These are phyloP conservation scores for Cacoxenus indagator DNA, from an alignment of 2,888 invertebrate genomes.

Conservation along the genomic window DNA sequence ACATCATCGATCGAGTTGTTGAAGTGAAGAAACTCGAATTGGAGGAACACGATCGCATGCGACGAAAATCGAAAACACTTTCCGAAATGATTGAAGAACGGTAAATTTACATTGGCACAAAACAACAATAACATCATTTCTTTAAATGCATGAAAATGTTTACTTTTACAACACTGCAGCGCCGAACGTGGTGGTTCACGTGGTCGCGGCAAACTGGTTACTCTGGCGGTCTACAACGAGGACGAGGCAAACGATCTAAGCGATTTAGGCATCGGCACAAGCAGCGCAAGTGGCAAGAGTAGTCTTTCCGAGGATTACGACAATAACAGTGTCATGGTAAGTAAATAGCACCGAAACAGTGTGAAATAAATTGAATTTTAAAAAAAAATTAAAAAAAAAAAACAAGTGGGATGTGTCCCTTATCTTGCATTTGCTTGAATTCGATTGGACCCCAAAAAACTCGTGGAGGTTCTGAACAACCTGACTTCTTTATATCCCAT, in stretches of 20 bases:
- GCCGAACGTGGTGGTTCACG: slow-evolving; percentile 71
- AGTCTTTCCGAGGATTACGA: slow-evolving; percentile 78
- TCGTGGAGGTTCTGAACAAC: no score
- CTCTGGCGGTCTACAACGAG: slow-evolving; percentile 81
- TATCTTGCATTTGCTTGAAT: no score
- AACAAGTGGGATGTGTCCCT: no score
- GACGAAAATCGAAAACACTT: slow-evolving; percentile 91
- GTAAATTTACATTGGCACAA: slow-evolving; percentile 69
- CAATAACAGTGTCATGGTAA: slow-evolving; percentile 76
- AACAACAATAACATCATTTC: background rate
- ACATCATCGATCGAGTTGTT: slow-evolving; percentile 89
- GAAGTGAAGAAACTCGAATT: slow-evolving; percentile 89
- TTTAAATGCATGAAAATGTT: background rate
- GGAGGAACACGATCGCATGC: slow-evolving; percentile 79
- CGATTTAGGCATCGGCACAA: slow-evolving; percentile 83
- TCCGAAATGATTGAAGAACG: slow-evolving; percentile 94
- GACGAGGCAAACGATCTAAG: slow-evolving; percentile 88
- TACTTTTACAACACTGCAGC: slow-evolving; percentile 42
- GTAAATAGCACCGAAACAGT: slow-evolving; percentile 53
- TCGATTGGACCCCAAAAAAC: no score
- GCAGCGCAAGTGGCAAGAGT: slow-evolving; percentile 75
- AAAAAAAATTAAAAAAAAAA: background rate
- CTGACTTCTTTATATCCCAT: no score
- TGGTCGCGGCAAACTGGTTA: slow-evolving; percentile 75
- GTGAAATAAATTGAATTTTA: background rate